Evolutionary conservation across 2,797 vertebrate species (phyloP).

Genomic region (Syndactyla subalaris): DNA sequence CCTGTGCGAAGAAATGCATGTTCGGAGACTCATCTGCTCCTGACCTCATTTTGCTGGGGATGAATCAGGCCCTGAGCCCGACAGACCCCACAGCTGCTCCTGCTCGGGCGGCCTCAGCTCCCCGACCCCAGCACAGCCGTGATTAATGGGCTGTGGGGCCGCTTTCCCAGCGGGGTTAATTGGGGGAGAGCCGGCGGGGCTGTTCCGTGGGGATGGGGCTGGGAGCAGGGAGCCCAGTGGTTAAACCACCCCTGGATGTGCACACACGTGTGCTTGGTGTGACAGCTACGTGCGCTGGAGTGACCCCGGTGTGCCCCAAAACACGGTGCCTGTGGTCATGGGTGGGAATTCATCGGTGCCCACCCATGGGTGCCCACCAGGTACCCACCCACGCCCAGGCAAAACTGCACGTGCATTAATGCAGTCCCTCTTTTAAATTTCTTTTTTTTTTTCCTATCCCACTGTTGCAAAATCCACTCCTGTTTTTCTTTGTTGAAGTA

Average conservation of each 20-base stretch:
- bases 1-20: conserved; percentile 13
- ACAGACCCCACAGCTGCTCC: conserved; percentile 36
- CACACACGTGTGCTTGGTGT: accelerated
- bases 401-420: not conserved
- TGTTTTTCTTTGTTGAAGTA: not conserved
- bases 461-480: not conserved
- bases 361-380: not conserved
- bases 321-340: accelerated
- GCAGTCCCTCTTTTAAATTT: not conserved
- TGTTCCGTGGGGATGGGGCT: not conserved
- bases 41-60: not conserved
- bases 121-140: not conserved
- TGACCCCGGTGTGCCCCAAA: accelerated
- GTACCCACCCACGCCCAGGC: accelerated
- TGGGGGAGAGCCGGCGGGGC: not conserved
- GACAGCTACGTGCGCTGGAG: accelerated
- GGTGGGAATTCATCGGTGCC: accelerated
- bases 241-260: not conserved
- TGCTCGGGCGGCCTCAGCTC: accelerated
- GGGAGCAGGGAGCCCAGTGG: accelerated
- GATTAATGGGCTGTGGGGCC: not conserved
- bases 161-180: not conserved
- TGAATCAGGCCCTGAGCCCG: not conserved
- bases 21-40: conserved; percentile 9
- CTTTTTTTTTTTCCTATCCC: not conserved